Conservation (phyloP, 1,140 invertebrate species). For the Oryzaephilus surinamensis region DNA sequence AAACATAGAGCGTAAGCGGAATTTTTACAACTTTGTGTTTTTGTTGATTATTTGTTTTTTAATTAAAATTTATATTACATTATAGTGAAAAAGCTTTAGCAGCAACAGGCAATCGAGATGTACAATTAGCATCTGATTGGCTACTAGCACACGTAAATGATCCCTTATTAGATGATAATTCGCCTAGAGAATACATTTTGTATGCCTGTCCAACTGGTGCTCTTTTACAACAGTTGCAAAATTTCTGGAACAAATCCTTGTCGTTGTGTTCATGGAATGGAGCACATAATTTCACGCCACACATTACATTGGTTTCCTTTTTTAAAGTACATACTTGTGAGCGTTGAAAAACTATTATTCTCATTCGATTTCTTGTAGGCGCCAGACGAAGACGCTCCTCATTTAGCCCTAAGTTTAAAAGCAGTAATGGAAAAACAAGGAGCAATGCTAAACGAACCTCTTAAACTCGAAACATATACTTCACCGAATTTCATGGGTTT, state of each 20-base stretch:
- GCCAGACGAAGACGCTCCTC: conserved; percentile 56
- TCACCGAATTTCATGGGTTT: conserved; percentile 81
- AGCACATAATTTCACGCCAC: conserved; percentile 78
- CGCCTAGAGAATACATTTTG: conserved; percentile 71
- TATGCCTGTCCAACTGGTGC: conserved; percentile 74
- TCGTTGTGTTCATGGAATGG: conserved; percentile 71
- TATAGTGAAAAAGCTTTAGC: conserved; percentile 76
- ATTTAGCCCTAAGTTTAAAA: conserved; percentile 53
- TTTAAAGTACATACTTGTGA: conserved; percentile 56
- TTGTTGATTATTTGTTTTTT: not conserved
- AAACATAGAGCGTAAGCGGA: conserved; percentile 70
- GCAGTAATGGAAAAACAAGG: conserved; percentile 56
- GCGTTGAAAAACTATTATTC: not conserved
- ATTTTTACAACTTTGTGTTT: not conserved
- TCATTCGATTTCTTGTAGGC: conserved; percentile 43
- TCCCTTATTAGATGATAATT: conserved; percentile 59
- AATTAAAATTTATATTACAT: conserved; percentile 13
- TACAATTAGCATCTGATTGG: conserved; percentile 83
- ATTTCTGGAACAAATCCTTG: conserved; percentile 73
- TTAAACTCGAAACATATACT: conserved; percentile 68
- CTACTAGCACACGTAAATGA: conserved; percentile 80
- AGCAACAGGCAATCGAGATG: conserved; percentile 76
- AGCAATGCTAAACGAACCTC: conserved; percentile 44
- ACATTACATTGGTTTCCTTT: conserved; percentile 80
- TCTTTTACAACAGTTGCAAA: conserved; percentile 56